Base-by-base conservation (phyloP, 1,140 invertebrate species). In the Drosophila suzukii region DNA sequence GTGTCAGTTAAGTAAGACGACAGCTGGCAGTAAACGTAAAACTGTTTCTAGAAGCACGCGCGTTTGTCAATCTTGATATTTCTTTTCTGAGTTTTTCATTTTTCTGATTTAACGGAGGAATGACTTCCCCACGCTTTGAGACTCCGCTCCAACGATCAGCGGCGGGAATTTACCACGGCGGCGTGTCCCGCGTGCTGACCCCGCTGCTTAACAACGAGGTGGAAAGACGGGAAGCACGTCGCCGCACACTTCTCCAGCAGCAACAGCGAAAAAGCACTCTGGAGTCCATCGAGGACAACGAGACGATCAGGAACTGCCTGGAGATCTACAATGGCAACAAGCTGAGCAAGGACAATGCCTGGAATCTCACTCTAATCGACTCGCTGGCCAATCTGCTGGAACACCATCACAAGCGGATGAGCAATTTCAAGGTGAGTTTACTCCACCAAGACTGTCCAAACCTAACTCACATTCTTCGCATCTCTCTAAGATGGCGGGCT, bases 291-390 rank as follows among this genome's bases (percentile, higher is more conserved):
- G 91, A 92, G 55, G 80, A 92, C 10, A 88, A 91, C 38, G 90
- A 92, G 49, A 81, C 86, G 0, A 78, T 92, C 6, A 75, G 78
- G 3, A 76, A 80, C 39, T 92, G 91, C 38, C 44, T 92, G 44
- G 90, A 88, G 58, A 88, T 92, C 5, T 92, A 81, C 57, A 88
- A 91, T 44, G 88, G 85, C 20, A 92, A 92, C 51, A 96, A 96
- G 94, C 95, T 97, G 51, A 96, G 94, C 78, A 92, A 93, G 2
- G 96, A 96, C 78, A 97, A 96, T 94, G 96, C 96, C 0, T 97
- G 96, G 92, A 94, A 93, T 44, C 85, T 96, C 6, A 94, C 96
- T 65, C 93, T 96, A n/a, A 96, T 96, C 70, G 96, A 96, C 80
- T 96, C 95, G 65, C 94, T 97, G 93, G 93, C 94, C 7, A 94